phyloP scores from a whole-genome alignment of 2,113 vertebrate species.

The Dipodomys spectabilis region DNA sequence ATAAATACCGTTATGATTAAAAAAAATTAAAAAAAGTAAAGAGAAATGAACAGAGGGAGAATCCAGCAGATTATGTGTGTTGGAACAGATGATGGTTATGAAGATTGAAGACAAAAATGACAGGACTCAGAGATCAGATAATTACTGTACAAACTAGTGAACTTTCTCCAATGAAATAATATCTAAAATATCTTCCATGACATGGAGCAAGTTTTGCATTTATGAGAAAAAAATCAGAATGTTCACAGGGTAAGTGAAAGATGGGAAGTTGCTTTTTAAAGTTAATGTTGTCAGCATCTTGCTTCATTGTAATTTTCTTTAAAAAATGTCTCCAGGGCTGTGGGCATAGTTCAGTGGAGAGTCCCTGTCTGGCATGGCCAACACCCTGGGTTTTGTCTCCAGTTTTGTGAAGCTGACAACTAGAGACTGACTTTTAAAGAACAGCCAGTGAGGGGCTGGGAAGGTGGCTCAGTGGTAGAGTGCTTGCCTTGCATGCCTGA shows the following conservation, averaged over 20 bases:
- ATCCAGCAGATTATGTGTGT: neutral
- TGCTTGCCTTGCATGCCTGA: too few relatives aligned
- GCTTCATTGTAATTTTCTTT: neutral
- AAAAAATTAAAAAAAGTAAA: neutral
- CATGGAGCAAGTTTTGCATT: neutral
- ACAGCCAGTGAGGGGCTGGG: neutral
- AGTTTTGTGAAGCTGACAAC: neutral
- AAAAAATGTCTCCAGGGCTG: neutral
- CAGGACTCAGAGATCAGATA: neutral
- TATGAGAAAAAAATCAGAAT: neutral
- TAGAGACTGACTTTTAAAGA: neutral
- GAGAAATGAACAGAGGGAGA: neutral
- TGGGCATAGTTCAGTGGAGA: neutral
- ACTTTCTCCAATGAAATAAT: neutral
- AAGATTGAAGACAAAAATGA: neutral
- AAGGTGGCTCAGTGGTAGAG: too few relatives aligned
- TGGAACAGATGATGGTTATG: neutral
- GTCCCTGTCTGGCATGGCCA: neutral
- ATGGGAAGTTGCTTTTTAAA: neutral
- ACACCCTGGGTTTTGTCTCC: neutral
- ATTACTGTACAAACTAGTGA: neutral
- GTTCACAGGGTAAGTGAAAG: neutral
- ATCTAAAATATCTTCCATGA: neutral
- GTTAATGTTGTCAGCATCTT: neutral
- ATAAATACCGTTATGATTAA: neutral